Evolutionary conservation across 2,888 invertebrate species (phyloP), one percentile per base, ranked within the genome.

Genomic region (Tupiocoris notatus): DNA sequence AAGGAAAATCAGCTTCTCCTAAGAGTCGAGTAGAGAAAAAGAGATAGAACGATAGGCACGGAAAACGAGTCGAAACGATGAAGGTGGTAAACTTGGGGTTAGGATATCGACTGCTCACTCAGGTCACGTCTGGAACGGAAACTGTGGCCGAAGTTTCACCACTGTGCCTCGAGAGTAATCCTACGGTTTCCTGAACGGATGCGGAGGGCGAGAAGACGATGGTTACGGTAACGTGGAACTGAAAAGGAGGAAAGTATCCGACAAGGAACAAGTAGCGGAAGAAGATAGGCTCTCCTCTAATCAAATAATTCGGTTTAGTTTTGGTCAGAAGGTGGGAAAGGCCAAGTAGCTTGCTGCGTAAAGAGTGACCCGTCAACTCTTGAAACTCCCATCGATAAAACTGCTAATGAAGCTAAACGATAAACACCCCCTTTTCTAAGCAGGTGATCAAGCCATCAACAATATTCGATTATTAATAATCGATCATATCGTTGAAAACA

Each of bases 81-180:
- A 6, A 22, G 63, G 1, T 25, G 24, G 65, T 25, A 20, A 9
- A 7, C 16, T 20, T 18, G 65, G 39, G 25, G 20, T 20, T 65
- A 20, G 25, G 20, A 39, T 65, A 65, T 65, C 20, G 65, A 20
- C 25, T 65, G 65, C 65, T 65, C 39, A 65, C 65, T 25, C 65
- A 24, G 39, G 65, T 65, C 65, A 65, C 65, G 65, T 65, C 39
- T 39, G 25, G 3, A 0, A 20, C 12, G 65, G 20, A 39, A 65
- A n/a, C 65, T 39, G 39, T 18, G 65, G 39, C 21, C 65, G 25
- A 39, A 65, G 65, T 65, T 65, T 65, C 39, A 12, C 39, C 6
- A 12, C 39, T 39, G 12, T 39, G 39, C 39, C 39, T 39, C 6
- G 39, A 39, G 39, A 39, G 39, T 65, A 65, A 65, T 65, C 65